A percentile compares a stretch with the other conserved stretches of the same genome.
Conservation (phyloP, 1,140 invertebrate species). For the Brachionus rotundiformis region DNA sequence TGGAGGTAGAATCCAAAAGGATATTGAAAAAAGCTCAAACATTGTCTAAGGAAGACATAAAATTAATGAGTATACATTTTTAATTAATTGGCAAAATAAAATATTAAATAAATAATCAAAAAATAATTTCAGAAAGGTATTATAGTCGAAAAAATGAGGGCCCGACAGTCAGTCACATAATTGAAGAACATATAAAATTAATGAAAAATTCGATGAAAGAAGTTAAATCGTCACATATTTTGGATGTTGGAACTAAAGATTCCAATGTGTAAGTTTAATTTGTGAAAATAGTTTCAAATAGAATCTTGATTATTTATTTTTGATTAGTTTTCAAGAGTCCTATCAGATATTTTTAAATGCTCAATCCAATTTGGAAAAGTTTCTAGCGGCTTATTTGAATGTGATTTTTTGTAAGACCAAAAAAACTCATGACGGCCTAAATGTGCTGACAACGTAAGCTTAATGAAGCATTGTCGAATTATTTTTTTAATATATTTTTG, state of each 20-base stretch:
- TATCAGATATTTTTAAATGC: conserved; percentile 58
- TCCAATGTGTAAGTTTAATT: conserved; percentile 33
- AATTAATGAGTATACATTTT: conserved; percentile 52
- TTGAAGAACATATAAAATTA: conserved; percentile 57
- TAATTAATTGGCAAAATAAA: neutral
- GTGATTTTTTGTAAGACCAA: conserved; percentile 61
- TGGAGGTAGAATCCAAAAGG: conserved; percentile 31
- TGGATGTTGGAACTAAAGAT: conserved; percentile 64
- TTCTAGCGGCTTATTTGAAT: conserved; percentile 60
- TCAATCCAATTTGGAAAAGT: conserved; percentile 59
- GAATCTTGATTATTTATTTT: neutral
- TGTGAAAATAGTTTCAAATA: neutral
- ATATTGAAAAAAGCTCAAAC: conserved; percentile 44
- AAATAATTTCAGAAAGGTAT: conserved; percentile 56
- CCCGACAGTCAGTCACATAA: conserved; percentile 58
- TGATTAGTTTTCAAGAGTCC: conserved; percentile 59
- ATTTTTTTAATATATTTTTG: neutral
- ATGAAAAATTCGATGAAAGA: conserved; percentile 59
- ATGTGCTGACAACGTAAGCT: conserved; percentile 60
- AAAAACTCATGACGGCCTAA: conserved; percentile 61
- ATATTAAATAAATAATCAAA: neutral
- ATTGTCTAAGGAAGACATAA: conserved; percentile 40
- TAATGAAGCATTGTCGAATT: neutral
- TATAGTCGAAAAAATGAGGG: conserved; percentile 61
- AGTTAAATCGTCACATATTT: conserved; percentile 61